Evolutionary conservation across 37 sponge, comb jelly and placozoan species (phyloP).

Genomic region (Tethya wilhelma): DNA sequence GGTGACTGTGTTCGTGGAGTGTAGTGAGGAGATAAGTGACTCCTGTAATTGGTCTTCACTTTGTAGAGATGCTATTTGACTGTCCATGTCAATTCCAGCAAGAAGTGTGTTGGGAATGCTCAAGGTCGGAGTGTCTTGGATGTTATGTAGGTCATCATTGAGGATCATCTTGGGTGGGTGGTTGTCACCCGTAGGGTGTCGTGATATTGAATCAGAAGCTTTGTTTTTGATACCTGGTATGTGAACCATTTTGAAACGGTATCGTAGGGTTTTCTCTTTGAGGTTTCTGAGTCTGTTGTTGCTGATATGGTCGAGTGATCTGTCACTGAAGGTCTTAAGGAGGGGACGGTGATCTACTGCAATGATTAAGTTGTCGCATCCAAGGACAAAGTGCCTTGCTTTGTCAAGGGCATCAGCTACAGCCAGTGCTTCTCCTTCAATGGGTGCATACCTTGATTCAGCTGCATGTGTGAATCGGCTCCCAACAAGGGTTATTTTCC

Average conservation of each 20-base stretch:
- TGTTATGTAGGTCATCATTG: constrained; percentile 22
- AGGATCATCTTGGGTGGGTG: constrained; percentile 47
- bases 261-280: constrained; percentile 38
- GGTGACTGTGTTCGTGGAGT: constrained; percentile 19
- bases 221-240: constrained; percentile 33
- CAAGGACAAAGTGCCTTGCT: constrained; percentile 53
- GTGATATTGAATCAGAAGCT: constrained; percentile 38
- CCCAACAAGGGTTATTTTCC: constrained; percentile 52
- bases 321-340: constrained; percentile 37
- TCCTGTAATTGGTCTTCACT: constrained; percentile 16
- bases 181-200: constrained; percentile 44
- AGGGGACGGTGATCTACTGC: constrained; percentile 42
- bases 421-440: constrained; percentile 54
- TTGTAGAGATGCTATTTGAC: background rate
- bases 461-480: constrained; percentile 60
- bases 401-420: constrained; percentile 57
- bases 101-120: constrained; percentile 19
- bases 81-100: constrained; percentile 14
- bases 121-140: constrained; percentile 9
- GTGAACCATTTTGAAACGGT: constrained; percentile 39
- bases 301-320: constrained; percentile 46
- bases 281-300: constrained; percentile 41
- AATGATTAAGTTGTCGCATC: constrained; percentile 40
- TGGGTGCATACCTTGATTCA: constrained; percentile 49
- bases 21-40: constrained; percentile 17